Base-by-base conservation (phyloP, 2,797 vertebrate species). In the Ammospiza maritima region DNA sequence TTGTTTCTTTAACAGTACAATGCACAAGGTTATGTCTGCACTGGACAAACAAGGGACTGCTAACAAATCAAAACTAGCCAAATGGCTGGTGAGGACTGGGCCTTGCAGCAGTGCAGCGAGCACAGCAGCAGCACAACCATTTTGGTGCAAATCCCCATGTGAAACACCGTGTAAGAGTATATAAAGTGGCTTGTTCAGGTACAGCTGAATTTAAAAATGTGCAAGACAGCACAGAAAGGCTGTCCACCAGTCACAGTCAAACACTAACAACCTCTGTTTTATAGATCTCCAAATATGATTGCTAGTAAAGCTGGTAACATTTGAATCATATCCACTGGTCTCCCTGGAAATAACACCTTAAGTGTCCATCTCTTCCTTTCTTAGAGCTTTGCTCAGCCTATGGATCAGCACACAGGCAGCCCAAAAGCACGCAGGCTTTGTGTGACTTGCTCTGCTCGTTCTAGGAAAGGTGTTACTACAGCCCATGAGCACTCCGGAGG, bases 381-480 rank as follows among this genome's bases (percentile, higher is more conserved):
- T 71, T 53, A 82, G 13, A 71, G 71, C 64, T 67, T 51, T 94
- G 77, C 76, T 94, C 73, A 61, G 18, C n/a, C 53, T 11, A 7
- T 20, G 80, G 80, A 89, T 50, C 45, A 70, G 77, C 45, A 64
- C 8, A 19, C 64, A 93, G 95, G 91, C 94, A 94, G 66, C 53
- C 47, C 64, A 42, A 73, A 64, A 89, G 56, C 94, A 44, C 1
- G 1, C 8, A 78, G 61, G 77, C 66, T 73, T 93, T 96, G 73
- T 23, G 21, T 51, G 85, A 93, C 96, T 76, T 16, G 95, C 74
- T 88, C 70, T 93, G 76, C 93, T 90, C 4, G 45, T 85, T 94
- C 70, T 25, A 86, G 94, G 92, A 90, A 92, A 92, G 77, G 91
- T 23, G 58, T 84, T 75, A 75, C 76, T 84, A 79, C 34, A 85